A percentile compares a stretch with the other conserved stretches of the same genome.
Evolutionary conservation across 2,113 vertebrate species (phyloP).

Genomic region (Tragelaphus scriptus): DNA sequence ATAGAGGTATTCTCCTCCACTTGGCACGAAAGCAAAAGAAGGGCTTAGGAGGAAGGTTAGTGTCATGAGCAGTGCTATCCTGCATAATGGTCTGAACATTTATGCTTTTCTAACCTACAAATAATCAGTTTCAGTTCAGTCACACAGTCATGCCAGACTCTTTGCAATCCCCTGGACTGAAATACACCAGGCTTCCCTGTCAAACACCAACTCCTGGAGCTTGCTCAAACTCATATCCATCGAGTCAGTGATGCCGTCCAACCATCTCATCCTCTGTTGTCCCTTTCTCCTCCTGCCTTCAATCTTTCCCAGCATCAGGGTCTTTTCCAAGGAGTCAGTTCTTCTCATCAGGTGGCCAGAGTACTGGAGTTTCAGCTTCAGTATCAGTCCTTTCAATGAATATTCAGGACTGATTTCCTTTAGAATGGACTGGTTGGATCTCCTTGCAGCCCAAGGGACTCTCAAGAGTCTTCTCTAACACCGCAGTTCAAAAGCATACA

Average conservation of each 20-base stretch:
- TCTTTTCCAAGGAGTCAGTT: neutral
- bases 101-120: neutral
- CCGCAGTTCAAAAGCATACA: neutral
- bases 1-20: neutral
- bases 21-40: neutral
- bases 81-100: neutral
- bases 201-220: neutral
- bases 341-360: neutral
- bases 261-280: neutral
- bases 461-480: neutral
- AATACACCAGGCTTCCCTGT: neutral
- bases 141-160: neutral
- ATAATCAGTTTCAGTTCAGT: neutral
- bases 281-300: neutral
- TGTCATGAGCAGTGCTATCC: neutral
- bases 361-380: neutral
- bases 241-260: neutral
- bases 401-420: neutral
- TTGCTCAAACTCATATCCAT: neutral
- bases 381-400: neutral
- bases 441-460: neutral
- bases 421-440: neutral
- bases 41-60: neutral
- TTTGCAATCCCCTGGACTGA: neutral
- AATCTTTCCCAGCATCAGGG: neutral